These are phyloP conservation scores for Sterrhoptilus dennistouni DNA, from an alignment of 2,113 vertebrate genomes.

Conservation along the genomic window DNA sequence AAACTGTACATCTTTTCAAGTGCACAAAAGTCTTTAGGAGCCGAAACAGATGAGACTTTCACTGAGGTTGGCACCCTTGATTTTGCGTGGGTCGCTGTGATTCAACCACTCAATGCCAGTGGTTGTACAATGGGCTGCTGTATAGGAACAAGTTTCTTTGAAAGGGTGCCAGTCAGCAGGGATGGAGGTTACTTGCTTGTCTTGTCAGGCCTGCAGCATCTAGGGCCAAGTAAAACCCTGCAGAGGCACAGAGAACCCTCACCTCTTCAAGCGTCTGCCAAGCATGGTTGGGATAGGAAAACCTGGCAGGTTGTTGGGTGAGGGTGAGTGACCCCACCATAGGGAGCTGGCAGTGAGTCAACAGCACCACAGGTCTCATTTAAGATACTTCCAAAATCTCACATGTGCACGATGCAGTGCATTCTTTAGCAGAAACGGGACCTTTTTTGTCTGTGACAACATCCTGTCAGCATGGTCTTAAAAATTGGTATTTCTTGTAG, in stretches of 20 bases:
- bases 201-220: neutral
- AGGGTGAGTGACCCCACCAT: fast-evolving
- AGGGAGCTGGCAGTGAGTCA: neutral
- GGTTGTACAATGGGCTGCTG: neutral
- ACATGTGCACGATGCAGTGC: fast-evolving
- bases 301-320: fast-evolving
- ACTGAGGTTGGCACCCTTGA: neutral
- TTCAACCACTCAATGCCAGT: neutral
- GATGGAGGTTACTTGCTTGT: neutral
- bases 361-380: neutral
- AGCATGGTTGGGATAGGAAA: neutral
- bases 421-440: neutral
- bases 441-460: neutral
- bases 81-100: neutral
- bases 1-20: neutral
- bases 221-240: neutral
- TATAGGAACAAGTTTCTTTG: neutral
- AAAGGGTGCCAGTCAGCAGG: neutral
- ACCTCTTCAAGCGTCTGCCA: neutral
- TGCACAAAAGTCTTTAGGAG: neutral
- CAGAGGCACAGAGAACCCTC: neutral
- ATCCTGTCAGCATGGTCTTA: neutral
- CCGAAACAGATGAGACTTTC: neutral
- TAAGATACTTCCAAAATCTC: neutral
- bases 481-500: neutral